Conservation (phyloP, 2,113 vertebrate species). For the Apeltes quadracus region DNA sequence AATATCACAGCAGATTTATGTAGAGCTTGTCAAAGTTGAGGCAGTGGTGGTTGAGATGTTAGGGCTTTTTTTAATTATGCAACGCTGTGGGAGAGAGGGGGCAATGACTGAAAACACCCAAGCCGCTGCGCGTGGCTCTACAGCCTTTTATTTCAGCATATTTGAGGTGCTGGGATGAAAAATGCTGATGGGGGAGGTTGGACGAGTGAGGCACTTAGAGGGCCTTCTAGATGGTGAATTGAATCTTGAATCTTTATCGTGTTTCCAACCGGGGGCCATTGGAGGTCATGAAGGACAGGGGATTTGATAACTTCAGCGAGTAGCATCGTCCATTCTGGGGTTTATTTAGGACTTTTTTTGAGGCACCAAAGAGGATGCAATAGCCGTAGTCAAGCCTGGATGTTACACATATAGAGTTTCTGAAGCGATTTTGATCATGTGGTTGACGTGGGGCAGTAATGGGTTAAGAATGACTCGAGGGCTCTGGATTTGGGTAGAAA, state of each 20-base stretch:
- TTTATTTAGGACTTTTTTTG: background rate
- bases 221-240: background rate
- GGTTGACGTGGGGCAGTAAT: background rate
- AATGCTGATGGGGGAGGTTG: background rate
- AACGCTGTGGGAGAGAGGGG: background rate
- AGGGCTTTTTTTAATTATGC: background rate
- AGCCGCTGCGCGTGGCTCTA: background rate
- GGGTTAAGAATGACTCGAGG: background rate
- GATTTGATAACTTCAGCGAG: background rate
- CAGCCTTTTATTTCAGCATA: background rate
- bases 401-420: background rate
- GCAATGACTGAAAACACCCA: background rate
- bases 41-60: background rate
- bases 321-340: background rate
- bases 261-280: background rate
- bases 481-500: background rate
- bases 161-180: background rate
- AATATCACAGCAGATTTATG: background rate
- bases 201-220: background rate
- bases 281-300: background rate
- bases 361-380: background rate
- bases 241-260: background rate
- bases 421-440: background rate
- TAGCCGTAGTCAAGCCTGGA: background rate
- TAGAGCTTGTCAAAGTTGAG: background rate